Evolutionary conservation across 2,888 invertebrate genomes (phyloP).

Genomic region (Apamea sordens): DNA sequence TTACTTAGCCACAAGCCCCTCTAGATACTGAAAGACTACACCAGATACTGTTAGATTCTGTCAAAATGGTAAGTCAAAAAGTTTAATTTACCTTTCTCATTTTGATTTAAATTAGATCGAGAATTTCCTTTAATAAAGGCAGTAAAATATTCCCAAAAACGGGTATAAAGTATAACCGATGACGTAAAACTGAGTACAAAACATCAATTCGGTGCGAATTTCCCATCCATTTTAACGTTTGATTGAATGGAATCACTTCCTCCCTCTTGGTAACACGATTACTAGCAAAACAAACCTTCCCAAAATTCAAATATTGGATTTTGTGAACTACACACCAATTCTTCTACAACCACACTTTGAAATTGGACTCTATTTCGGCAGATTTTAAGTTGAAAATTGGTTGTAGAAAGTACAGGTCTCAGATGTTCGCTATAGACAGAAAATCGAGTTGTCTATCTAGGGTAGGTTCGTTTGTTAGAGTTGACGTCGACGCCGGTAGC

Average conservation of each 20-base stretch:
- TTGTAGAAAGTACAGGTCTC: constrained; percentile 20
- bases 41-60: too few species aligned
- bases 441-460: constrained; percentile 65
- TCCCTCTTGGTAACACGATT: constrained; percentile 63
- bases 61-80: neutral
- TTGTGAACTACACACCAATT: constrained; percentile 50
- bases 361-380: constrained; percentile 11
- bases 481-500: constrained; percentile 52
- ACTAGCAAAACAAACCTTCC: constrained; percentile 66
- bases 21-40: too few species aligned
- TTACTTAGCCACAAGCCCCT: too few species aligned
- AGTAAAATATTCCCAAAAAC: neutral
- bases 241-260: constrained; percentile 52
- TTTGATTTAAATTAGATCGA: neutral
- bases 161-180: neutral
- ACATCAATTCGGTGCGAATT: constrained; percentile 27
- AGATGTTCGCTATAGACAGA: constrained; percentile 44
- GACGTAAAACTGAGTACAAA: constrained; percentile 12
- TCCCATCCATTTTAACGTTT: constrained; percentile 41
- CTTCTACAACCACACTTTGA: constrained; percentile 19
- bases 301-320: constrained; percentile 71
- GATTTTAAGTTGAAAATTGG: constrained; percentile 26
- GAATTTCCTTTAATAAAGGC: neutral
- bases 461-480: constrained; percentile 61
- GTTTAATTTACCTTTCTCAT: neutral